Evolutionary conservation across 64 coral and sea anemone genomes (phyloP).

Genomic region (Catalaphyllia jardinei): DNA sequence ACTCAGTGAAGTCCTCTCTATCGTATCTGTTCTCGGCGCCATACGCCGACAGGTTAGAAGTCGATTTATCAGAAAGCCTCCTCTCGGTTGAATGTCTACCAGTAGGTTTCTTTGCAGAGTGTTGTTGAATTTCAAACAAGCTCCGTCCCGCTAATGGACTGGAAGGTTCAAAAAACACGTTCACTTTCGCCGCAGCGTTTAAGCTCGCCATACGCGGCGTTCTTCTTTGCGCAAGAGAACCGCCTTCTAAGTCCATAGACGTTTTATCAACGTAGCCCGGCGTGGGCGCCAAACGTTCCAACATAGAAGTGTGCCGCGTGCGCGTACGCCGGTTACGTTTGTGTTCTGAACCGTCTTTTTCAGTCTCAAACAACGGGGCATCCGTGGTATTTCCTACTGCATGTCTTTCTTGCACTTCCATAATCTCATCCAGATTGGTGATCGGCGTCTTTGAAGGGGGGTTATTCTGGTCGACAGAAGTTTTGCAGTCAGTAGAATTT

Average conservation of each 20-base stretch:
- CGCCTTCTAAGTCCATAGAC: constrained; percentile 64
- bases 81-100: constrained; percentile 2
- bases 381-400: constrained; percentile 35
- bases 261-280: constrained; percentile 99
- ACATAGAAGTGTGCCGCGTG: constrained; percentile 66
- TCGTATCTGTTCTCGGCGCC: background rate
- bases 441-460: background rate
- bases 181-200: constrained; percentile 98
- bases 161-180: constrained; percentile 94
- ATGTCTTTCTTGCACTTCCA: constrained; percentile 62
- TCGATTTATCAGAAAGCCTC: constrained; percentile 17
- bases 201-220: constrained; percentile 95
- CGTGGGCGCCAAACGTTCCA: constrained; percentile 88
- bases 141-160: constrained; percentile 91
- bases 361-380: constrained; percentile 49
- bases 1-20: background rate
- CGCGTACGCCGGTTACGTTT: constrained; percentile 41
- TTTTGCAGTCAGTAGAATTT: constrained; percentile 25
- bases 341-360: constrained; percentile 52
- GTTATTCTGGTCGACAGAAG: background rate
- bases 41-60: background rate
- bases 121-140: constrained; percentile 80
- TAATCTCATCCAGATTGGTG: constrained; percentile 1
- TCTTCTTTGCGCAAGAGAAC: constrained; percentile 69
- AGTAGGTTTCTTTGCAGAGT: constrained; percentile 51